Evolutionary conservation across 1,140 invertebrate species (phyloP), one percentile per base, ranked within the genome.

Genomic region (Trypoxylus dichotomus): DNA sequence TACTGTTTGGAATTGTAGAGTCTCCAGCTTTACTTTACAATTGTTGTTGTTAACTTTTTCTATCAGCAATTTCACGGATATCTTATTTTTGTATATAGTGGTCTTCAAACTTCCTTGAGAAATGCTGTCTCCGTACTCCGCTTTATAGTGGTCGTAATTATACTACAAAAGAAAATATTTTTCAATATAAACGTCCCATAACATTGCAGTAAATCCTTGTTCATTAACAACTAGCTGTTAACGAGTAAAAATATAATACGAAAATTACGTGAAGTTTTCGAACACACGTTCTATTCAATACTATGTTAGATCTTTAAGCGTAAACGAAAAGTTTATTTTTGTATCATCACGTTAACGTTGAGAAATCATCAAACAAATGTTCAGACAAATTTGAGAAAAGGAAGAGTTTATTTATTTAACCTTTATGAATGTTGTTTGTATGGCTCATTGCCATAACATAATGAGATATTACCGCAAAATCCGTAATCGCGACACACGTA

Each of bases 11-110:
- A 54, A 43, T 19, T 21, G 47, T 13, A 15, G 15, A 27, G 15
- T 58, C 25, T 58, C 43, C 25, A 32, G 5, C 19, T 15, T 54
- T 13, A 75, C 19, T 43, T 19, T 75, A n/a, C 41, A 43, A 54
- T 54, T 15, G 19, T 75, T 76, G n/a, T 77, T 77, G 1, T 80
- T 71, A 21, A 77, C 77, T 78, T 82, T 82, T 58, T 77, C 76
- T 19, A 82, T 74, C 11, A 79, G 75, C 8, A 83, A 68, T 75
- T 81, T 82, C n/a, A 83, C 27, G 29, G 82, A 82, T 72, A 83
- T 81, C 29, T 79, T 76, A 54, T 78, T 81, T n/a, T 63, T 78
- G 75, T 82, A 81, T 37, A 83, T 77, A 10, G 77, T 76, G 6
- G 79, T 75, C 47, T 76, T 81, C 27, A 82, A 78, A 47, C 75